Base-by-base conservation (phyloP, 2,888 invertebrate species). In the Saturnia pavonia region DNA sequence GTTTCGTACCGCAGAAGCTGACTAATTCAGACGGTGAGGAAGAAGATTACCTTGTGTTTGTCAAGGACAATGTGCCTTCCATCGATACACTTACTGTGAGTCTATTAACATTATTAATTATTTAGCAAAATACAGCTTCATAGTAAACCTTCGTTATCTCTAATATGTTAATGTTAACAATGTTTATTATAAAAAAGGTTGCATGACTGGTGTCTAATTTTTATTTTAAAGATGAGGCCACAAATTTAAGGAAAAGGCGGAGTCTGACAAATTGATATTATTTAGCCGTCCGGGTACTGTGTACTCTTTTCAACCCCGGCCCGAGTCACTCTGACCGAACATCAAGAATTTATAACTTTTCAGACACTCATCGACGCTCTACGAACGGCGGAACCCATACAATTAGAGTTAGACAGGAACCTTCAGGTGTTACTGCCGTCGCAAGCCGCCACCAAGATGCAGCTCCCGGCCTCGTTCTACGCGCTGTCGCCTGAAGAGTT, bases 381-480 rank as follows among this genome's bases (percentile, higher is more conserved):
- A 0, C 95, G 95, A 69, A 95, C 96, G 48, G 97, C 98, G 0
- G 97, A 98, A 82, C 95, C 97, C 0, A 96, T 99, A 66, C 96
- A 95, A 42, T 92, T 99, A 11, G 97, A 98, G 85, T 88, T 99
- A 63, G 98, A 99, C 85, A 94, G 99, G 71, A 97, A 97, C 85
- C 85, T 97, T n/a, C 97, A 97, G 88, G 97, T 98, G n/a, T 83
- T 98, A 67, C 90, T 96, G 70, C 97, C 98, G 0, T 96, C 96
- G 0, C 96, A 97, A 85, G 97, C 96, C 0, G 95, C 95, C 0
- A 88, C 91, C 68, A 94, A 95, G 75, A 91, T 96, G 34, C 96
- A 96, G 73, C 91, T 99, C 19, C 98, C 99, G 0, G 90, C 95
- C 0, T 97, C 97, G 1, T 99, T 99, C 92, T 99, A 97, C 86